Evolutionary conservation across 2,888 invertebrate genomes (phyloP).

Genomic region (Xylota segnis): DNA sequence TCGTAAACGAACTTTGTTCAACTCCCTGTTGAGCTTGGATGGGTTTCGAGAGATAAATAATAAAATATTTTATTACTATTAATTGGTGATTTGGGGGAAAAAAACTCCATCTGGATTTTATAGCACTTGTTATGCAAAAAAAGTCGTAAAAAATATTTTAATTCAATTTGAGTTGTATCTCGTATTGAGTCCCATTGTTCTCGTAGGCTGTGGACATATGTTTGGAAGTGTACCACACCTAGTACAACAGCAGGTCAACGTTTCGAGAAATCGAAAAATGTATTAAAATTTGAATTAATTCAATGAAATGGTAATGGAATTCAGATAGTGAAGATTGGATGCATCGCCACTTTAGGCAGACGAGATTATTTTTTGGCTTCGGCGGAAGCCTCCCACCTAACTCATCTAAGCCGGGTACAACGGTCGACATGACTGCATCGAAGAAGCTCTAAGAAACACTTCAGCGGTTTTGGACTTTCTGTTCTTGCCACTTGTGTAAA

Average conservation of each 20-base stretch:
- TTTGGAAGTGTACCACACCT: background rate
- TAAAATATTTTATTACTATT: conserved; percentile 7
- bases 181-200: background rate
- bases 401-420: too few relatives aligned
- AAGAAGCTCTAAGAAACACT: too few relatives aligned
- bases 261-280: background rate
- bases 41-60: background rate
- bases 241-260: background rate
- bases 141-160: conserved; percentile 10
- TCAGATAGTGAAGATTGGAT: background rate
- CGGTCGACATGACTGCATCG: too few relatives aligned
- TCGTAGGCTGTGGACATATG: background rate
- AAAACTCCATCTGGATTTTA: conserved; percentile 6
- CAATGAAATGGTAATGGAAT: background rate
- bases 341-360: too few relatives aligned
- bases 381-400: too few relatives aligned
- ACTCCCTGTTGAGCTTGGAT: background rate
- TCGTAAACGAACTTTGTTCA: conserved; percentile 5
- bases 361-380: too few relatives aligned
- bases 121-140: conserved; percentile 20
- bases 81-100: background rate
- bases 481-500: too few relatives aligned
- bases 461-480: too few relatives aligned
- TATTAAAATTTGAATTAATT: background rate
- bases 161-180: background rate